Percentiles rank a stretch among this genome's conserved stretches.
Evolutionary conservation across 2,888 invertebrate species (phyloP).

Genomic region (Cartodere bifasciata): DNA sequence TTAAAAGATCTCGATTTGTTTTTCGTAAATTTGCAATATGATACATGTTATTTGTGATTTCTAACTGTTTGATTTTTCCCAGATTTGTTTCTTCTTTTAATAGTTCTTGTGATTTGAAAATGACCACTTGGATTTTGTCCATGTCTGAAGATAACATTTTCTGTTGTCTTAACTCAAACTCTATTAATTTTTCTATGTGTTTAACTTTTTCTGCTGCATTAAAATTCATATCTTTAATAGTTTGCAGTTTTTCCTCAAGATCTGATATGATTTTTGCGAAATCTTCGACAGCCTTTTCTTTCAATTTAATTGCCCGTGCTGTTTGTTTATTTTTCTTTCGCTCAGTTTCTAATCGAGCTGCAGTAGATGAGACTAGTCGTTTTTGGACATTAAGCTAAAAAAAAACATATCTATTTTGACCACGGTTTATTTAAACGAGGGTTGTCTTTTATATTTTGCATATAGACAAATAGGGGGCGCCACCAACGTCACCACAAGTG

Average conservation of each 20-base stretch:
- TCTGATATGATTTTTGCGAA: conserved; percentile 22
- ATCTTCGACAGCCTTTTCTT: conserved; percentile 18
- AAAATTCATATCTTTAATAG: conserved; percentile 40
- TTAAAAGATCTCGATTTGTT: conserved; percentile 36
- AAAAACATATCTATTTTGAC: no score
- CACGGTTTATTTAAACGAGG: no score
- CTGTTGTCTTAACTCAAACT: conserved; percentile 42
- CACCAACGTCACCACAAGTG: no score
- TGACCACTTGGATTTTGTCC: conserved; percentile 39
- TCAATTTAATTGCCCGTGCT: conserved; percentile 18
- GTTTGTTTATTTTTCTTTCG: conserved; percentile 23
- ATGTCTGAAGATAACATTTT: conserved; percentile 35
- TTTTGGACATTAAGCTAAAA: conserved; percentile 25
- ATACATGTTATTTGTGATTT: conserved; percentile 42
- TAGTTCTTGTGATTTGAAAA: conserved; percentile 39
- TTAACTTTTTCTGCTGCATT: conserved; percentile 45
- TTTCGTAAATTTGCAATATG: conserved; percentile 32
- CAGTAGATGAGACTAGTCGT: conserved; percentile 37
- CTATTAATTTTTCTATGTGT: conserved; percentile 47
- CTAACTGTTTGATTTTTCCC: conserved; percentile 40
- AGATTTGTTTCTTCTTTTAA: conserved; percentile 36
- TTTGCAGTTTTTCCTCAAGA: conserved; percentile 38
- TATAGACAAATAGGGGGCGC: no score
- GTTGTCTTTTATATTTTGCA: no score
- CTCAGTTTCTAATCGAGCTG: conserved; percentile 27